A percentile compares a stretch with the other conserved stretches of the same genome.
phyloP scores from a whole-genome alignment of 2,888 invertebrate species.

The Malachius bipustulatus region DNA sequence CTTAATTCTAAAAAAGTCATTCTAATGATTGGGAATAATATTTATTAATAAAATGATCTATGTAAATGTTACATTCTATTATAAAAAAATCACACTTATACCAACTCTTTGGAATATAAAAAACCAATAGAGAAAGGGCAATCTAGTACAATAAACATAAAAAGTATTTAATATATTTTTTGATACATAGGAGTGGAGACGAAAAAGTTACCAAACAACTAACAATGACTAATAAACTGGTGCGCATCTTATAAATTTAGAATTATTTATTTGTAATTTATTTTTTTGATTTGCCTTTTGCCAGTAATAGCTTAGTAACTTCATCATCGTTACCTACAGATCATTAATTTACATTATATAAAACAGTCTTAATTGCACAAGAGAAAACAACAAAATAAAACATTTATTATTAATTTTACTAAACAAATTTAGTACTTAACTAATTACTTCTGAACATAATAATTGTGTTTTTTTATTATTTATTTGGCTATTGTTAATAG shows the following conservation, averaged over 20 bases:
- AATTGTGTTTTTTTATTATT: conserved; percentile 3
- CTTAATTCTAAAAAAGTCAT: conserved; percentile 16
- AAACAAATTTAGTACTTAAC: no score
- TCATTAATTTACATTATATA: conserved; percentile 22
- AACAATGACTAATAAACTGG: no score
- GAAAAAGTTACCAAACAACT: no score
- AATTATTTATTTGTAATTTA: no score
- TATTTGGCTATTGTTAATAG: not conserved
- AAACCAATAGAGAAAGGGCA: conserved; percentile 18
- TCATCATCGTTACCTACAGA: no score
- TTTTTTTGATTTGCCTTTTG: no score
- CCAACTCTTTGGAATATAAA: conserved; percentile 37
- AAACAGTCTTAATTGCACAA: conserved; percentile 38
- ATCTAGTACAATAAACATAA: conserved; percentile 5
- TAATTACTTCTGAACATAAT: conserved; percentile 15
- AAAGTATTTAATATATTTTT: no score
- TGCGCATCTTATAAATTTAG: no score
- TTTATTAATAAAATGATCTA: conserved; percentile 32
- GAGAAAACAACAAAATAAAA: conserved; percentile 21
- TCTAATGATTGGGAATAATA: conserved; percentile 31
- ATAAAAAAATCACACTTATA: conserved; percentile 37
- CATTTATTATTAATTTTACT: no score
- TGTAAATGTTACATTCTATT: conserved; percentile 30
- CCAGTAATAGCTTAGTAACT: no score
- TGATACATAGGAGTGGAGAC: no score